Conservation (phyloP, 2,113 vertebrate species). For the Brachypteracias leptosomus region DNA sequence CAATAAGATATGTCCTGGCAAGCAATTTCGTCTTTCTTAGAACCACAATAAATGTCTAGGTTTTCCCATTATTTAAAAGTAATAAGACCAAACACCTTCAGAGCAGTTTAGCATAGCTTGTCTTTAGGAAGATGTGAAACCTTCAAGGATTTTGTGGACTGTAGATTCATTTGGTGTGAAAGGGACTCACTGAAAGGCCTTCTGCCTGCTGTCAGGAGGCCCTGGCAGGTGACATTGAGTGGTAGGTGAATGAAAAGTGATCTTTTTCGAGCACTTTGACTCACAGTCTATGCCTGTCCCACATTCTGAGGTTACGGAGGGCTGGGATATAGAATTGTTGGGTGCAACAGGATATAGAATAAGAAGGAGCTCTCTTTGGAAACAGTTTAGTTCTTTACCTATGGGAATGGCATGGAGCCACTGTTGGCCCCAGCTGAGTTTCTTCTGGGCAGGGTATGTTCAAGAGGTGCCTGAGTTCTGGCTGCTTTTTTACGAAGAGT, state of each 20-base stretch:
- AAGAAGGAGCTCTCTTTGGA: background rate
- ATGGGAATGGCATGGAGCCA: background rate
- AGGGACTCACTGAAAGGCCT: background rate
- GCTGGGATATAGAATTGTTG: too few species aligned
- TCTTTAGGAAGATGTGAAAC: background rate
- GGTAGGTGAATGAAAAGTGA: background rate
- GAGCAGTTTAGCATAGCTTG: background rate
- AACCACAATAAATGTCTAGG: background rate
- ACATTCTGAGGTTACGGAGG: background rate
- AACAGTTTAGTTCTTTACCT: background rate
- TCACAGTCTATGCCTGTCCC: background rate
- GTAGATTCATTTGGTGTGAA: background rate
- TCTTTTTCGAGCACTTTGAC: background rate
- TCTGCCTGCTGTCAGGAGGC: background rate
- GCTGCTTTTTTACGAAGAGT: background rate
- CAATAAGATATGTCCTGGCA: background rate
- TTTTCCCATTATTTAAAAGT: background rate
- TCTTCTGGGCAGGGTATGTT: background rate
- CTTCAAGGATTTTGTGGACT: background rate
- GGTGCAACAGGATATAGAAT: background rate
- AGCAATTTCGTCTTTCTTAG: background rate
- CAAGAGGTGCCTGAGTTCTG: background rate
- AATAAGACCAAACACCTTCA: background rate
- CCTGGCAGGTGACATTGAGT: accelerated
- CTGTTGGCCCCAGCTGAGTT: background rate